Conservation (phyloP, 2,797 vertebrate species). For the Falco concolor region DNA sequence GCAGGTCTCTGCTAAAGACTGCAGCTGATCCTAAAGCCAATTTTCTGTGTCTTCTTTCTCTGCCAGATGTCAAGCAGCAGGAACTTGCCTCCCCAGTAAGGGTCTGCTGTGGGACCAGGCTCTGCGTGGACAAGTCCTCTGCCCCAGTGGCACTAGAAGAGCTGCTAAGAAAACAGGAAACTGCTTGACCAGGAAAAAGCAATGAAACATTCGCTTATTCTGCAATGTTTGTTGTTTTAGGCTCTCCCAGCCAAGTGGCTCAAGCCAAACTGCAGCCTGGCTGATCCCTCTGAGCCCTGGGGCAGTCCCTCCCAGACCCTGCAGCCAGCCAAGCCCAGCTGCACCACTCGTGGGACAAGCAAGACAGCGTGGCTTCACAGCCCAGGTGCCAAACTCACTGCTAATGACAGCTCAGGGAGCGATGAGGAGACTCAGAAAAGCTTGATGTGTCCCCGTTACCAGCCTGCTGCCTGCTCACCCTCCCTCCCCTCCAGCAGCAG, state of each 20-base stretch:
- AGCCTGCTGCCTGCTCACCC: background rate
- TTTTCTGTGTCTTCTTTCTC: background rate
- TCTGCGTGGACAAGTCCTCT: background rate
- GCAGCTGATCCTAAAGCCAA: background rate
- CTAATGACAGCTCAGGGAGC: background rate
- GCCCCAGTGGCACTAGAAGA: constrained; percentile 28
- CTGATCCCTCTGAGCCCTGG: background rate
- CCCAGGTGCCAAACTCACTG: background rate
- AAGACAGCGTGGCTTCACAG: constrained; percentile 5
- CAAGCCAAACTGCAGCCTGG: background rate
- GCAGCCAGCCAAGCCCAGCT: background rate
- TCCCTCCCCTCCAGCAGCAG: background rate
- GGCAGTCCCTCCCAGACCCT: background rate
- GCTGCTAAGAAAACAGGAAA: constrained; percentile 50
- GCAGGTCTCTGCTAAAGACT: background rate
- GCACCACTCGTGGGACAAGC: background rate
- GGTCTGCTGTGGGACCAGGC: background rate
- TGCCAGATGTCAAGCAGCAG: background rate
- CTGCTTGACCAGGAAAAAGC: background rate
- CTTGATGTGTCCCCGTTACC: background rate
- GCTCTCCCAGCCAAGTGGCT: background rate
- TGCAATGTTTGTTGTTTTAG: constrained; percentile 44
- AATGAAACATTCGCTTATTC: background rate
- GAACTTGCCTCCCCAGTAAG: background rate
- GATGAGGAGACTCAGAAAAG: background rate